Evolutionary conservation across 2,113 vertebrate genomes (phyloP), one percentile per base, ranked within the genome.

Genomic region (Accipiter virgatus): DNA sequence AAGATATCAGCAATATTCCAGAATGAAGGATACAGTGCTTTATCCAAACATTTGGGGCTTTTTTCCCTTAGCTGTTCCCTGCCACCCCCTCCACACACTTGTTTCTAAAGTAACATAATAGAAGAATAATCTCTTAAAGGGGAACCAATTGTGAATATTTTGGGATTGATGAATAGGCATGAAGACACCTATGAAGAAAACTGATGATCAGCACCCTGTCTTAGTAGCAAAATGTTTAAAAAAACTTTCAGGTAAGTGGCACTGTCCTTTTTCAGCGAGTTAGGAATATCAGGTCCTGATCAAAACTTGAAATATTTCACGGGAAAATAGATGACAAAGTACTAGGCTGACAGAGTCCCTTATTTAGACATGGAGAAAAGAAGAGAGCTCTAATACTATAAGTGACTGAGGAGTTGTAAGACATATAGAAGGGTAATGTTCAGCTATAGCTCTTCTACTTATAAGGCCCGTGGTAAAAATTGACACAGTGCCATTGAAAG

Each of bases 281-380:
- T 85, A 86, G 72, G 47, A 50, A 40, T 52, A 81, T 22, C 62
- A 55, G 14, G 10, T 62, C 31, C 38, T 82, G 80, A 74, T 65
- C 66, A 94, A 66, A 94, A 94, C 29, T 22, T 90, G 89, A 87
- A 94, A 87, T 91, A 84, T 75, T 91, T 96, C 55, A 50, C 6
- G 56, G 58, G 20, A 91, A 79, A 89, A n/a, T 2, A 73, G 58
- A 84, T 58, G 43, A 91, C 61, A 82, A 80, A 73, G 26, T 61
- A 73, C 16, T 7, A 79, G 34, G 53, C 25, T 95, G 68, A 53
- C 45, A 81, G 25, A 81, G 48, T 31, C 48, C 18, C 36, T 85
- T 75, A 72, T 61, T 90, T 47, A 90, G 38, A 67, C 1, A 2
- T 58, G 25, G 14, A 73, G 13, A 32, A 66, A 9, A 86, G 48